Conservation (phyloP, 2,113 vertebrate species). For the Rostratula benghalensis region DNA sequence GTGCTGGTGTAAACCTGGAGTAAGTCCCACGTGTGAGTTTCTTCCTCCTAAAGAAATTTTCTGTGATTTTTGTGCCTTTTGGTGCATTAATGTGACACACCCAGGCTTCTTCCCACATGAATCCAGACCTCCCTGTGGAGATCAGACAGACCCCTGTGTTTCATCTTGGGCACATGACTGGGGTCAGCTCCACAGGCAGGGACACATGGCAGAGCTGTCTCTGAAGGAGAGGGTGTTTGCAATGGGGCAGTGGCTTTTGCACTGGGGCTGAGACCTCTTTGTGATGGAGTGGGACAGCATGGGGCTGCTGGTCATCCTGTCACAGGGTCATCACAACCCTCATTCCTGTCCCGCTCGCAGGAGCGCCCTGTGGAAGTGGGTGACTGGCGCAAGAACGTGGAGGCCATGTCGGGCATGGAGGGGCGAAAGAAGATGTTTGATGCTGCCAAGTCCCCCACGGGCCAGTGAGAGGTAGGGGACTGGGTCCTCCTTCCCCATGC, state of each 20-base stretch:
- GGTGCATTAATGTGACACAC: neutral
- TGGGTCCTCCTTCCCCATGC: rapidly evolving
- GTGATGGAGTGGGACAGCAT: rapidly evolving
- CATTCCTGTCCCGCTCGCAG: constrained; percentile 39
- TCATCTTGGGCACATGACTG: too few relatives aligned
- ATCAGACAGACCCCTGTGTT: neutral
- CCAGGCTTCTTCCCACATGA: neutral
- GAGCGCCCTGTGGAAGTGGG: constrained; percentile 91
- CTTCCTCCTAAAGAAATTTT: neutral
- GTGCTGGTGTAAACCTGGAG: neutral
- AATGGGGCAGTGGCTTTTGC: rapidly evolving
- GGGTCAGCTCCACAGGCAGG: rapidly evolving
- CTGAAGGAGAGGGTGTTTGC: too few relatives aligned
- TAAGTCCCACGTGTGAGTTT: neutral
- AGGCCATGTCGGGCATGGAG: constrained; percentile 97
- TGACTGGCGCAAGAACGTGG: constrained; percentile 96
- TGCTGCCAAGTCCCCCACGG: constrained; percentile 83
- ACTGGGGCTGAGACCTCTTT: rapidly evolving
- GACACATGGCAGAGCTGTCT: neutral
- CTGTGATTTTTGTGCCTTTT: neutral
- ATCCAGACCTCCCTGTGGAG: neutral
- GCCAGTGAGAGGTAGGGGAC: constrained; percentile 73
- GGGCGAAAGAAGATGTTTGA: constrained; percentile 98
- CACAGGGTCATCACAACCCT: neutral
- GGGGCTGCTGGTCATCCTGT: neutral